These are phyloP conservation scores for Dendrocincla fuliginosa DNA, from an alignment of 2,797 vertebrate genomes.

Conservation along the genomic window DNA sequence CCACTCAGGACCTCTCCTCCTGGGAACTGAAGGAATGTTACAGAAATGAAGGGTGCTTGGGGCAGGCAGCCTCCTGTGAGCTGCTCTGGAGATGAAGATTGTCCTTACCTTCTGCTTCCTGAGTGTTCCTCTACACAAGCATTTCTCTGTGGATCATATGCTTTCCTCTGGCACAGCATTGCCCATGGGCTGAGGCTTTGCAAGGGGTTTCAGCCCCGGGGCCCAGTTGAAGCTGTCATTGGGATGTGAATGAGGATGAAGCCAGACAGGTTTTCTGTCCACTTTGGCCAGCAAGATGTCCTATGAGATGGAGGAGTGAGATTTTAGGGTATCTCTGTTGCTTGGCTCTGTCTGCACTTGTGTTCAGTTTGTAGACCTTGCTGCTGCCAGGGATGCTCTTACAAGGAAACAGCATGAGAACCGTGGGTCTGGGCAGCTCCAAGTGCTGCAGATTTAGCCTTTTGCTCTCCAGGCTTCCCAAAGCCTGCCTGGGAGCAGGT, in stretches of 20 bases:
- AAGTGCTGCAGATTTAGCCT: background rate
- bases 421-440: accelerated
- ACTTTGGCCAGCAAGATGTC: accelerated
- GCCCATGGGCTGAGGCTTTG: background rate
- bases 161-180: background rate
- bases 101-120: background rate
- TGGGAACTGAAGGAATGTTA: background rate
- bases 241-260: background rate
- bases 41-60: background rate
- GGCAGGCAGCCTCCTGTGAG: accelerated
- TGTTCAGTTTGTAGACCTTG: background rate
- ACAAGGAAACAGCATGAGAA: background rate
- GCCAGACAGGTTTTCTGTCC: background rate
- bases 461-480: background rate
- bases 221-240: background rate
- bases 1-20: background rate
- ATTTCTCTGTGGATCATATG: background rate
- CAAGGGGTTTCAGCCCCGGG: background rate
- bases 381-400: background rate
- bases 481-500: background rate
- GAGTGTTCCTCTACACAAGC: background rate
- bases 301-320: background rate
- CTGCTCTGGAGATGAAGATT: background rate
- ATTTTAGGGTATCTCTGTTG: background rate
- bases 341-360: background rate